A percentile compares a stretch with the other conserved stretches of the same genome.
Evolutionary conservation across 2,113 vertebrate genomes (phyloP).

Genomic region (Lophius piscatorius): DNA sequence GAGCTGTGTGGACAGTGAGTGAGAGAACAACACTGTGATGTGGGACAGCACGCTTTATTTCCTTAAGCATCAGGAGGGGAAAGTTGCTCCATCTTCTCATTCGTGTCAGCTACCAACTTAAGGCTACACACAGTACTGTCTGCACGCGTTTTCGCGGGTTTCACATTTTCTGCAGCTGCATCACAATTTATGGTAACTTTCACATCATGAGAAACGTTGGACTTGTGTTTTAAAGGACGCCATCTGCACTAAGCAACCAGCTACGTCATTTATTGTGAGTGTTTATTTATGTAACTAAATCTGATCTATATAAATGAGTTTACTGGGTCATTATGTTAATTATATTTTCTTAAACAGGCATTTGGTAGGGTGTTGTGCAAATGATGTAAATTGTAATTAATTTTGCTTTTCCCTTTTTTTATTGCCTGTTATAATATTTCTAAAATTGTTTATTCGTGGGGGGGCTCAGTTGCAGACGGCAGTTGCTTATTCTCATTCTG

Average conservation of each 20-base stretch:
- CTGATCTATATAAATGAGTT: not conserved
- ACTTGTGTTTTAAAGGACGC: slow-evolving; percentile 14
- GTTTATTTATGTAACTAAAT: not conserved
- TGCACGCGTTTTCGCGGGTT: slow-evolving; percentile 2
- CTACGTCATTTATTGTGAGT: not conserved
- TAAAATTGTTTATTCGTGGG: slow-evolving; percentile 28
- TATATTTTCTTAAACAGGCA: not conserved
- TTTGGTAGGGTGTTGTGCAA: not conserved
- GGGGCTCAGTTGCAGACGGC: slow-evolving; percentile 65
- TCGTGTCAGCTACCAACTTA: not conserved
- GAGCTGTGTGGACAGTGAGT: slow-evolving; percentile 22
- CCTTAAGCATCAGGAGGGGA: not conserved
- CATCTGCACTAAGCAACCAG: slow-evolving; percentile 17
- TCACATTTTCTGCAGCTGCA: slow-evolving; percentile 15
- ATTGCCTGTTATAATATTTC: slow-evolving; percentile 1
- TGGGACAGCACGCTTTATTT: not conserved
- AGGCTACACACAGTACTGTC: not conserved
- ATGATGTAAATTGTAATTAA: not conserved
- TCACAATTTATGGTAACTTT: slow-evolving; percentile 26
- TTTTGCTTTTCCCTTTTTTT: not conserved
- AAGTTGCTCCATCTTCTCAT: slow-evolving; percentile 28
- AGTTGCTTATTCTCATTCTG: slow-evolving; percentile 71
- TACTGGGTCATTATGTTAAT: not conserved
- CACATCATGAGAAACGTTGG: not conserved
- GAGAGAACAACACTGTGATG: slow-evolving; percentile 6